Evolutionary conservation across 2,888 invertebrate species (phyloP).

Genomic region (Ectobius pallidus): DNA sequence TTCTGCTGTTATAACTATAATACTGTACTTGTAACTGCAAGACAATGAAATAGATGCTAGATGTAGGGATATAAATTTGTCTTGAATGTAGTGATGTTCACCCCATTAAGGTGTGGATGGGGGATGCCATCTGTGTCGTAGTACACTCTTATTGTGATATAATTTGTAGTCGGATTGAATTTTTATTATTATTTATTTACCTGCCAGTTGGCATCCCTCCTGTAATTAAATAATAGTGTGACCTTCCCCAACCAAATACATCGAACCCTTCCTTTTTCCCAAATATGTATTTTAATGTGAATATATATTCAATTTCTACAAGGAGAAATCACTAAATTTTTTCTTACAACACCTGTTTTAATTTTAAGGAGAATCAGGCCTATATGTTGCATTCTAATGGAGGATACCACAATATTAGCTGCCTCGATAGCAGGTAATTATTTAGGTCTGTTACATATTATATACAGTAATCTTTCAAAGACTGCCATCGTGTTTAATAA

Average conservation of each 20-base stretch:
- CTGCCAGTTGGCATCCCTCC: background rate
- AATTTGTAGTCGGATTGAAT: constrained; percentile 1
- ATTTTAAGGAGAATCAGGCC: constrained; percentile 5
- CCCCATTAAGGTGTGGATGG: background rate
- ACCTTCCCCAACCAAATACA: background rate
- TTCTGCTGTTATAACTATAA: background rate
- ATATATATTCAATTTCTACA: background rate
- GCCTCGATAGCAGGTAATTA: background rate
- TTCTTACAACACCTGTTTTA: background rate
- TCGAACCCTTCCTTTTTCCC: constrained; percentile 8
- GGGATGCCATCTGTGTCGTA: constrained; percentile 13
- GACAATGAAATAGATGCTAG: constrained; percentile 4
- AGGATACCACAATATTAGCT: background rate
- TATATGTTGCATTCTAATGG: background rate
- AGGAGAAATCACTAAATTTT: background rate
- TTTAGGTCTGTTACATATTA: background rate
- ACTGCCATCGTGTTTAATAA: background rate
- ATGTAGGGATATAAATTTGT: constrained; percentile 5
- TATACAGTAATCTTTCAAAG: background rate
- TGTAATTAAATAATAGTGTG: background rate
- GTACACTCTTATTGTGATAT: constrained; percentile 13
- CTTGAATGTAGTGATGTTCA: constrained; percentile 16
- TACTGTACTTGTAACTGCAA: constrained; percentile 7
- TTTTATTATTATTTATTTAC: background rate
- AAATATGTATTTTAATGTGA: constrained; percentile 14